Evolutionary conservation across 2,113 vertebrate genomes (phyloP).

Genomic region (Bubalus kerabau): DNA sequence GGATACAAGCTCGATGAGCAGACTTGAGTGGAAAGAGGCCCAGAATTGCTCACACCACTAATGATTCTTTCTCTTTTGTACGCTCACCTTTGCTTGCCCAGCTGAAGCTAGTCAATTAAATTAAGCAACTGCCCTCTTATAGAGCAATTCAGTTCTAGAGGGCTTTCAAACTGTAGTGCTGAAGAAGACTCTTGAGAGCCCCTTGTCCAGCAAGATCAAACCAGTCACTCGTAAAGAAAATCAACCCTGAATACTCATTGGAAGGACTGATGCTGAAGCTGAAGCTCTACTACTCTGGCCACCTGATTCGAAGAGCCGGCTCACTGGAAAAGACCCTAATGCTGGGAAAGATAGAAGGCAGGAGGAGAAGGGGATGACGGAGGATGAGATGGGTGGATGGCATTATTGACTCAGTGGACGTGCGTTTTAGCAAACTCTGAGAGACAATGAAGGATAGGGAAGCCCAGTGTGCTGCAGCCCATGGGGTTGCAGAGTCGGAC

Average conservation of each 20-base stretch:
- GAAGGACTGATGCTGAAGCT: neutral
- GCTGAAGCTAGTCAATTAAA: neutral
- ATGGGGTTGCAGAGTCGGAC: neutral
- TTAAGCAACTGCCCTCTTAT: neutral
- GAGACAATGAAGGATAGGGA: neutral
- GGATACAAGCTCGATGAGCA: neutral
- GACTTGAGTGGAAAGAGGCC: neutral
- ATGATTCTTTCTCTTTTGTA: neutral
- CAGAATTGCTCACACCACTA: neutral
- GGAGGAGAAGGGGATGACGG: neutral
- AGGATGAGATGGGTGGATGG: neutral
- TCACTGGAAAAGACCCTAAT: neutral
- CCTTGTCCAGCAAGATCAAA: neutral
- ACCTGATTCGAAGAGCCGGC: neutral
- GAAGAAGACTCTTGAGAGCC: neutral
- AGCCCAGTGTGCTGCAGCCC: neutral
- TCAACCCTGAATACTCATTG: neutral
- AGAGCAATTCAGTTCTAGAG: neutral
- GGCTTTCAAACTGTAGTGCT: neutral
- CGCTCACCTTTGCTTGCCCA: neutral
- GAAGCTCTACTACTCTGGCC: neutral
- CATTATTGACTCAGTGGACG: neutral
- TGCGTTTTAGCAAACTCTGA: neutral
- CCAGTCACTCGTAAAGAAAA: neutral
- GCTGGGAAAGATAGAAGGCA: neutral